Evolutionary conservation across 2,797 vertebrate genomes (phyloP).

Genomic region (Sebastes variabilis): DNA sequence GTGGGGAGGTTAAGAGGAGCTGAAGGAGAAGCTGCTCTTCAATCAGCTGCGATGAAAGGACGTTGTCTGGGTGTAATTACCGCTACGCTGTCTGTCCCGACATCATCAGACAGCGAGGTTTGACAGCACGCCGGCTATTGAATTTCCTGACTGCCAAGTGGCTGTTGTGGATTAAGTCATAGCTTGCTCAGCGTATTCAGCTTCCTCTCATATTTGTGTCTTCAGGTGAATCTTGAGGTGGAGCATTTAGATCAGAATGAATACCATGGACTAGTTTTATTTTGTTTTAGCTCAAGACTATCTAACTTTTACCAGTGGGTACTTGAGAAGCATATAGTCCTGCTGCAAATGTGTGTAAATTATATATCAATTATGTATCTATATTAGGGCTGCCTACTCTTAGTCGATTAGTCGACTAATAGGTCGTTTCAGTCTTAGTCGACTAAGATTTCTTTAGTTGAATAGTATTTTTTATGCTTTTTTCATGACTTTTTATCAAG

Average conservation of each 20-base stretch:
- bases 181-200: conserved; percentile 29
- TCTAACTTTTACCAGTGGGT: neutral
- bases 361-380: neutral
- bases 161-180: conserved; percentile 46
- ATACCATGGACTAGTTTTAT: neutral
- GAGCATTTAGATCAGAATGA: conserved; percentile 1
- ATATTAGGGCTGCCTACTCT: rapidly evolving
- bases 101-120: conserved; percentile 37
- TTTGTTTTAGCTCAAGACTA: no score
- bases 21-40: conserved; percentile 67
- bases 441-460: no score
- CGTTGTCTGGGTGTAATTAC: conserved; percentile 68
- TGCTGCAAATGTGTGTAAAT: neutral
- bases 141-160: conserved; percentile 27
- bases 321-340: neutral
- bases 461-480: no score
- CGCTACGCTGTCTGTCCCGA: conserved; percentile 18
- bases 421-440: rapidly evolving
- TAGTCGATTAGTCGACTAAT: no score
- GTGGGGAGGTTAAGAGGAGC: conserved; percentile 1
- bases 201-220: conserved; percentile 18
- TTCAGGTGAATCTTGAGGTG: conserved; percentile 16
- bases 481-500: no score
- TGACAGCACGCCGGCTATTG: conserved; percentile 34
- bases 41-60: conserved; percentile 78